Evolutionary conservation across 2,113 vertebrate genomes (phyloP).

Genomic region (Trichomycterus rosablanca): DNA sequence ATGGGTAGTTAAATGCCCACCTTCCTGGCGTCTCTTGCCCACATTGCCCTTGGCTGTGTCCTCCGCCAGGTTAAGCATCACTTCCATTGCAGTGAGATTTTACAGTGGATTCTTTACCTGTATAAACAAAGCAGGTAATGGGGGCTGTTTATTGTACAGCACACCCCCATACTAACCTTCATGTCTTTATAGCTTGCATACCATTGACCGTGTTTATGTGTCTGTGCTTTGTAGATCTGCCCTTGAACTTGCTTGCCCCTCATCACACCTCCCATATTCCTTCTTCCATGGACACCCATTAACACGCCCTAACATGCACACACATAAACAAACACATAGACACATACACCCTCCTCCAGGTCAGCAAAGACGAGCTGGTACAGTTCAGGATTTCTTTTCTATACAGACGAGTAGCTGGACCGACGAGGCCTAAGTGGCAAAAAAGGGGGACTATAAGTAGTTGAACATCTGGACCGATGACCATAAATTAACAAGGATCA

Average conservation of each 20-base stretch:
- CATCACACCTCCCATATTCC: slow-evolving; percentile 44
- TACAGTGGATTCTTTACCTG: slow-evolving; percentile 74
- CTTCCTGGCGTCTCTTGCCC: slow-evolving; percentile 4
- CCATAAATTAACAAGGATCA: slow-evolving; percentile 45
- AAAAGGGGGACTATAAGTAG: slow-evolving; percentile 13
- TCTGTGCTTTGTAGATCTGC: slow-evolving; percentile 65
- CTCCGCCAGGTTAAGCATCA: slow-evolving; percentile 34
- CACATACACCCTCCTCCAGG: not conserved
- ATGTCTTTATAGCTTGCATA: slow-evolving; percentile 75
- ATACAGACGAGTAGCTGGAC: slow-evolving; percentile 36
- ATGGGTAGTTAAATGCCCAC: slow-evolving; percentile 6
- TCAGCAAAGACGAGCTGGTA: slow-evolving; percentile 41
- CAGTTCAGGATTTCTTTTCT: slow-evolving; percentile 56
- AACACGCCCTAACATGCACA: not conserved
- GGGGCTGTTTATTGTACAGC: slow-evolving; percentile 71
- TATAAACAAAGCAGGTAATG: slow-evolving; percentile 74
- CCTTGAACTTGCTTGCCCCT: slow-evolving; percentile 73
- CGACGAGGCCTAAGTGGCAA: slow-evolving; percentile 46
- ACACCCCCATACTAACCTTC: slow-evolving; percentile 71
- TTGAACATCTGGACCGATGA: slow-evolving; percentile 51
- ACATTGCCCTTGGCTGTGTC: slow-evolving; percentile 27
- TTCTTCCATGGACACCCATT: slow-evolving; percentile 11
- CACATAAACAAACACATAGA: slow-evolving; percentile 3
- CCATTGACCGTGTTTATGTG: slow-evolving; percentile 72
- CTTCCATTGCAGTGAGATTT: slow-evolving; percentile 49